These are phyloP conservation scores for Listronotus oregonensis DNA, from an alignment of 1,140 invertebrate species.

Conservation along the genomic window DNA sequence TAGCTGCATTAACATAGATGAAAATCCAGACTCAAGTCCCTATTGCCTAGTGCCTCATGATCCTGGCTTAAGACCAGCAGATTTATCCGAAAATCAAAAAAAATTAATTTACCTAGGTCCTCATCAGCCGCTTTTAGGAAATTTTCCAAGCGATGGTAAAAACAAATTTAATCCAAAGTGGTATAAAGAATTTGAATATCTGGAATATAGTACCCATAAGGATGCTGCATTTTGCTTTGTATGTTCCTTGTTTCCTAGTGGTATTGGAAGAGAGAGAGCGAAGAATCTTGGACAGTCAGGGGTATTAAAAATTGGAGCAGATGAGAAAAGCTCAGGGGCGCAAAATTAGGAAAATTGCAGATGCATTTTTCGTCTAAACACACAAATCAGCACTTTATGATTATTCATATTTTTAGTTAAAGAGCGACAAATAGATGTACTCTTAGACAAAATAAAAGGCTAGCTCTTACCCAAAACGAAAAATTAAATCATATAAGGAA, in stretches of 20 bases:
- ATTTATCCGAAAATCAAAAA: not conserved
- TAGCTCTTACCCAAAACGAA: not conserved
- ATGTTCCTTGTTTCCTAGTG: not conserved
- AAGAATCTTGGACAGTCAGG: not conserved
- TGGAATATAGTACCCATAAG: slow-evolving; percentile 2
- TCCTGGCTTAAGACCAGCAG: not conserved
- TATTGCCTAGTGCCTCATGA: not conserved
- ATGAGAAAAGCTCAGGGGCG: not conserved
- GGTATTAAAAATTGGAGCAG: not conserved
- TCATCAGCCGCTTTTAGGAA: not conserved
- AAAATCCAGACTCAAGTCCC: no score
- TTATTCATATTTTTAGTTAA: not conserved
- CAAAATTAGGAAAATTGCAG: not conserved
- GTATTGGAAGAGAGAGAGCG: not conserved
- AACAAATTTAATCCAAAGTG: not conserved
- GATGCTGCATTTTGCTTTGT: slow-evolving; percentile 9
- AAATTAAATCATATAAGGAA: not conserved
- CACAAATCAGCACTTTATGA: slow-evolving; percentile 1
- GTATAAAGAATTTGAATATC: not conserved
- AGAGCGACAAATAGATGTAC: not conserved
- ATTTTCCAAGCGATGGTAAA: not conserved
- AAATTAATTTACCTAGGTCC: not conserved
- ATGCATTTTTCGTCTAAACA: slow-evolving; percentile 1
- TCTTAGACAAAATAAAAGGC: not conserved
- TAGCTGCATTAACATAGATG: no score